Base-by-base conservation (phyloP, 2,888 invertebrate genomes). In the Watsonalla binaria region DNA sequence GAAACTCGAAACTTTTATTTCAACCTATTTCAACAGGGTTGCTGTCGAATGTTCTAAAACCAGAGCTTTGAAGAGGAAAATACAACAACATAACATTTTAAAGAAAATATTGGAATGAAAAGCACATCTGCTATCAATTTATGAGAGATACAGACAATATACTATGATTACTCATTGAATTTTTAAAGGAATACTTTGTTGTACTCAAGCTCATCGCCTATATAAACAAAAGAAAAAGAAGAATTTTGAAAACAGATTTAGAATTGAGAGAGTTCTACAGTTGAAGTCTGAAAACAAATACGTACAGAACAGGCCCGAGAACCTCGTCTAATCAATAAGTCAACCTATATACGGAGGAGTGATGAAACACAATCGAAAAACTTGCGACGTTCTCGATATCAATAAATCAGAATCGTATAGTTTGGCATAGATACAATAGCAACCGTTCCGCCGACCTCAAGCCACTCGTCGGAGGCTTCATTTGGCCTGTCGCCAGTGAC, bases 401-500 rank as follows among this genome's bases (percentile, higher is more conserved):
- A 75, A 74, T 75, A 74, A 76, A 72, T 72, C 64, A 63, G 62
- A 66, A 74, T 76, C 74, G 65, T 71, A 79, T 76, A 80, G 78
- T 85, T 84, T 82, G 77, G 82, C 80, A 75, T 76, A 65, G 69
- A 70, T 67, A 37, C 37, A 37, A 37, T 37, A 37, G 8, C 37
- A 48, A 14, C 37, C 62, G 61, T 62, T 61, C 60, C 66, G 66
- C 63, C 70, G 76, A 77, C 80, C 74, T 70, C 61, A 66, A 67
- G 72, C 74, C 65, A 72, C 69, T 74, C 66, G 67, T 51, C 60
- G 65, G 71, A 76, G 78, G 78, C 76, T 80, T 71, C 69, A 80
- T 71, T 84, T 88, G 88, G 87, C 76, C 63, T 59, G 59, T 51
- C 58, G 87, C 87, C 88, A 88, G 72, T 57, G 71, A 74, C 76